Conservation (phyloP, 2,888 invertebrate species). For the Pedicia rivosa region DNA sequence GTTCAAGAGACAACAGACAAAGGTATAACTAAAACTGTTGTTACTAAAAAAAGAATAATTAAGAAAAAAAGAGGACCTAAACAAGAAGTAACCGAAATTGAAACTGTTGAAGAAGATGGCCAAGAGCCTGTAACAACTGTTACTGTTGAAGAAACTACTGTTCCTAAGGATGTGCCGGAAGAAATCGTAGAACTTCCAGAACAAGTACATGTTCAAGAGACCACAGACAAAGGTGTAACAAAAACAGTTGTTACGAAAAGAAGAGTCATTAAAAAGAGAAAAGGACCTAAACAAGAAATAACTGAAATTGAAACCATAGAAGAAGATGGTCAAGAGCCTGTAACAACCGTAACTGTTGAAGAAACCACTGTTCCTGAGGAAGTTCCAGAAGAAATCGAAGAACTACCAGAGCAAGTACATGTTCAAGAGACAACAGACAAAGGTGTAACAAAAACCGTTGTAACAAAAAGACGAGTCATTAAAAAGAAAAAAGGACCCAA, state of each 20-base stretch:
- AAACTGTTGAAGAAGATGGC: constrained; percentile 21
- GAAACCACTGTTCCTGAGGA: constrained; percentile 9
- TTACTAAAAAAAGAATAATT: constrained; percentile 19
- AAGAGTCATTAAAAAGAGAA: constrained; percentile 24
- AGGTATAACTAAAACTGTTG: constrained; percentile 18
- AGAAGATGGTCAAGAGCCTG: constrained; percentile 21
- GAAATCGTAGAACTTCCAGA: constrained; percentile 13
- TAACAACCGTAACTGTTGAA: constrained; percentile 19
- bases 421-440: constrained; percentile 19
- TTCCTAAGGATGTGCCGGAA: constrained; percentile 13
- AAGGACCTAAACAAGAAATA: constrained; percentile 22
- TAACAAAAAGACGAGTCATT: constrained; percentile 19
- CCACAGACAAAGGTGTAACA: constrained; percentile 17
- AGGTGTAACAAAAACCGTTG: constrained; percentile 17
- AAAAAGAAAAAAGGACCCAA: constrained; percentile 21
- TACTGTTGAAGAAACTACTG: constrained; percentile 15
- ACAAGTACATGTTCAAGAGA: constrained; percentile 24
- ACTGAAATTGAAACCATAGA: constrained; percentile 28
- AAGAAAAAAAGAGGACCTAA: constrained; percentile 18
- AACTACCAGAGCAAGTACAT: constrained; percentile 24
- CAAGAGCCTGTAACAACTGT: constrained; percentile 23
- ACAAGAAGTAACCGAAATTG: constrained; percentile 20
- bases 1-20: constrained; percentile 12
- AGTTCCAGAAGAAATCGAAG: constrained; percentile 16
- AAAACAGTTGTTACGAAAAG: constrained; percentile 23